Percentiles rank a stretch among this genome's conserved stretches.
These are phyloP conservation scores for Thalassophryne amazonica DNA, from an alignment of 2,797 vertebrate species.

Conservation along the genomic window DNA sequence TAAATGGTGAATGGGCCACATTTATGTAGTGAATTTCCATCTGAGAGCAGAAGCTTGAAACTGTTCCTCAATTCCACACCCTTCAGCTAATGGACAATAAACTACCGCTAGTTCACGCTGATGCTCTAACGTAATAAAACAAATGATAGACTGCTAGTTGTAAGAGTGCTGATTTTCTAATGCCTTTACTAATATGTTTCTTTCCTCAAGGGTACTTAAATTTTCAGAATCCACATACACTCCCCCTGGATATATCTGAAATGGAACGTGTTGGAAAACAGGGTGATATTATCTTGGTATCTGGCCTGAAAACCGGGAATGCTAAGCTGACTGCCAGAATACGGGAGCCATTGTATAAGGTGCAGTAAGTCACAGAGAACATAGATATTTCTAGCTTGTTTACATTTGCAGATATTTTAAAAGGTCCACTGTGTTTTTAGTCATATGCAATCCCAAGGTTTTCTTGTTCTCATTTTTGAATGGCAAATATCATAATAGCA, in stretches of 20 bases:
- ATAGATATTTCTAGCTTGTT: not conserved
- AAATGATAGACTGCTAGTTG: not conserved
- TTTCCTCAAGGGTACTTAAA: conserved; percentile 83
- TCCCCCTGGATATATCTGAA: conserved; percentile 88
- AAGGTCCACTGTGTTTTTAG: not conserved
- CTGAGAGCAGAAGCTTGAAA: no score
- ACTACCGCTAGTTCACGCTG: no score
- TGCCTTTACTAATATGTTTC: not conserved
- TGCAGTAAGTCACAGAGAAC: conserved; percentile 18
- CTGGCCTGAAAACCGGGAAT: conserved; percentile 92
- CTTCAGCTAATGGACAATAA: no score
- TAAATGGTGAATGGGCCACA: no score
- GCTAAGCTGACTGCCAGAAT: conserved; percentile 91
- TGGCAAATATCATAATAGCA: not conserved
- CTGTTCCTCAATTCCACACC: no score
- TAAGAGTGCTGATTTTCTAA: not conserved
- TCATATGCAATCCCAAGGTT: not conserved
- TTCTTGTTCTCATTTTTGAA: conserved; percentile 3
- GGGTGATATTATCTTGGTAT: conserved; percentile 81
- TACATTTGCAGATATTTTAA: not conserved
- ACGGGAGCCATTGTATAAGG: conserved; percentile 89
- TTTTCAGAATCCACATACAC: conserved; percentile 95
- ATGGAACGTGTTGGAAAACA: conserved; percentile 93
- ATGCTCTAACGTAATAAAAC: no score
- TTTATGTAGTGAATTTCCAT: no score